Percentiles rank a stretch among this genome's conserved stretches.
These are phyloP conservation scores for Lates japonicus DNA, from an alignment of 2,797 vertebrate genomes.

Conservation along the genomic window DNA sequence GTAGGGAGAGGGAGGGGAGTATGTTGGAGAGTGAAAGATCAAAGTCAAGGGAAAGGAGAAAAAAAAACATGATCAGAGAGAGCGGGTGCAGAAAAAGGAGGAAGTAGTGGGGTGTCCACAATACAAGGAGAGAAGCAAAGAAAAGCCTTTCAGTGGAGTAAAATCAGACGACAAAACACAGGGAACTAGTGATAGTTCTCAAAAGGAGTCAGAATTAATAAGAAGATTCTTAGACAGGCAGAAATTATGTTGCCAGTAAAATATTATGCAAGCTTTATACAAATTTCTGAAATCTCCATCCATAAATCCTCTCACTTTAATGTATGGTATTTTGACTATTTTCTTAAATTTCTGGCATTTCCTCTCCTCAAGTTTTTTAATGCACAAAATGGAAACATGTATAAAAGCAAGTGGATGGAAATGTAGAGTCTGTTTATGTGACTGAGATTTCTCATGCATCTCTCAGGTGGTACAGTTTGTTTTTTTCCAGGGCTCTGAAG, in stretches of 20 bases:
- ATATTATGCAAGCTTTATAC: background rate
- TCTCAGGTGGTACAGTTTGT: conserved; percentile 5
- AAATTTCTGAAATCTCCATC: background rate
- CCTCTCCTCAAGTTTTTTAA: background rate
- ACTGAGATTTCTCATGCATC: conserved; percentile 7
- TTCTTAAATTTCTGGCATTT: background rate
- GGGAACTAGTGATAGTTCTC: background rate
- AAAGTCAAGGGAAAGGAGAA: conserved; percentile 59
- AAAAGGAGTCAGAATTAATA: background rate
- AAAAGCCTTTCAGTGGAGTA: background rate
- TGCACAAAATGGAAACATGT: too few species aligned
- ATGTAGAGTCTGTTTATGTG: background rate
- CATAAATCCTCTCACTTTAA: background rate
- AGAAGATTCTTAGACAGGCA: background rate
- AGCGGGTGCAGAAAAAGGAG: background rate
- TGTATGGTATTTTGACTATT: background rate
- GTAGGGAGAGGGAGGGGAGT: conserved; percentile 9
- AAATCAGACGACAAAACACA: background rate
- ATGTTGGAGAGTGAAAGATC: conserved; percentile 47
- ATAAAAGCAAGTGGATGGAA: background rate
- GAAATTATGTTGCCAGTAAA: background rate
- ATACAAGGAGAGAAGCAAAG: background rate
- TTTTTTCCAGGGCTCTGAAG: background rate
- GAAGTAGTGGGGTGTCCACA: background rate
- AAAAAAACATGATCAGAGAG: conserved; percentile 22